These are phyloP conservation scores for Sinotaia quadrata DNA, from an alignment of 2,888 invertebrate species.

Conservation along the genomic window DNA sequence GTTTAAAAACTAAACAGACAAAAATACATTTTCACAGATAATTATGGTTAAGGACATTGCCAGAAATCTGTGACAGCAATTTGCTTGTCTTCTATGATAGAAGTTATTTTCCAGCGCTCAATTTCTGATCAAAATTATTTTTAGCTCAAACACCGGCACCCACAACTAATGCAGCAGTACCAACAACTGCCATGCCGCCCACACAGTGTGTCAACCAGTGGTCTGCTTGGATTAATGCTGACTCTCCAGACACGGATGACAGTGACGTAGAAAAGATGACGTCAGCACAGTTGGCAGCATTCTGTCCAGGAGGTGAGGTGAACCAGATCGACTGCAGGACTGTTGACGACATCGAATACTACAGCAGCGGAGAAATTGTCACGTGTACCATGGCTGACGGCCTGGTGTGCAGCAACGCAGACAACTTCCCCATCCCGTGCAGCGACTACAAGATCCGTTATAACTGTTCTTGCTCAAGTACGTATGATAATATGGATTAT, in stretches of 20 bases:
- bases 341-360: constrained; percentile 46
- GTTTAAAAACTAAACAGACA: too few species aligned
- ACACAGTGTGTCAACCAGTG: constrained; percentile 12
- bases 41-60: too few species aligned
- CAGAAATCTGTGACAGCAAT: too few species aligned
- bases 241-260: constrained; percentile 47
- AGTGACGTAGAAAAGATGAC: constrained; percentile 53
- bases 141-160: too few species aligned
- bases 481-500: too few species aligned
- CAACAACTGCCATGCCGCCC: constrained; percentile 31
- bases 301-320: constrained; percentile 59
- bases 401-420: constrained; percentile 77
- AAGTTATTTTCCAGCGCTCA: too few species aligned
- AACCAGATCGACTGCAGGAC: constrained; percentile 62
- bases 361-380: constrained; percentile 50
- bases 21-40: too few species aligned
- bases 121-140: too few species aligned
- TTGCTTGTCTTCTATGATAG: too few species aligned
- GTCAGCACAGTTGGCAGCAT: constrained; percentile 41
- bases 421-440: constrained; percentile 53
- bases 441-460: constrained; percentile 66
- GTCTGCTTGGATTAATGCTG: constrained; percentile 51
- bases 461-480: constrained; percentile 74
- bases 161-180: constrained; percentile 20
- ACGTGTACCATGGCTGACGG: constrained; percentile 78